A percentile compares a stretch with the other conserved stretches of the same genome.
Evolutionary conservation across 2,888 invertebrate genomes (phyloP).

Genomic region (Theodoxus fluviatilis): DNA sequence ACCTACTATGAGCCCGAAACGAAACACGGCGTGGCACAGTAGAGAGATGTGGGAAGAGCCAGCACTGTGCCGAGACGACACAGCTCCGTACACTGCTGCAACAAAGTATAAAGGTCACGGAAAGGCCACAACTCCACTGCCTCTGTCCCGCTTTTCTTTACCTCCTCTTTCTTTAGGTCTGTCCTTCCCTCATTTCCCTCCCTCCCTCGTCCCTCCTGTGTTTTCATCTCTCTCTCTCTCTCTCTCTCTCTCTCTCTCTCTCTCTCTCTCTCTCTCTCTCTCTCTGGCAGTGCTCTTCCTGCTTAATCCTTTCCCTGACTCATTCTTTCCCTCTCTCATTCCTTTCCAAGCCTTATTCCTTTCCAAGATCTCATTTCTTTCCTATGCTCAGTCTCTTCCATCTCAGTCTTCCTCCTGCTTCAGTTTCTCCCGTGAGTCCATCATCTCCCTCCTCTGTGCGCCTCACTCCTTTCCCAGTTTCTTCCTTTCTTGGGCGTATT

Average conservation of each 20-base stretch:
- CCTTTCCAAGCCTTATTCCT: no score
- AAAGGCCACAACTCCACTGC: no score
- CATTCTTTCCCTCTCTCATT: conserved; percentile 6
- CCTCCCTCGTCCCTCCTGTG: not conserved
- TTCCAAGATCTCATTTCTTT: no score
- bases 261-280: not conserved
- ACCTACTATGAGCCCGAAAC: no score
- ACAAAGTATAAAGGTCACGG: no score
- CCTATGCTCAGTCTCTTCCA: no score
- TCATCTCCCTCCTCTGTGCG: not conserved
- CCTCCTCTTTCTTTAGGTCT: not conserved
- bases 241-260: not conserved
- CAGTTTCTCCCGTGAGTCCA: not conserved
- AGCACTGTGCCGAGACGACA: no score
- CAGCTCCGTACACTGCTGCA: no score
- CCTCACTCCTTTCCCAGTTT: not conserved
- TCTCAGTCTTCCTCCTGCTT: not conserved
- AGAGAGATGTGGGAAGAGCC: no score
- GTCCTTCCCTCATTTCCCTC: not conserved
- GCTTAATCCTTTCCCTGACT: not conserved
- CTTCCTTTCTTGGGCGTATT: no score
- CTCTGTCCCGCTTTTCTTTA: not conserved
- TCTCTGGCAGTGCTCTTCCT: conserved; percentile 2
- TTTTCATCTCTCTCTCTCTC: not conserved
- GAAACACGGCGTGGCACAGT: no score